Base-by-base conservation (phyloP, 2,888 invertebrate species). In the Lasioglossum calceatum region DNA sequence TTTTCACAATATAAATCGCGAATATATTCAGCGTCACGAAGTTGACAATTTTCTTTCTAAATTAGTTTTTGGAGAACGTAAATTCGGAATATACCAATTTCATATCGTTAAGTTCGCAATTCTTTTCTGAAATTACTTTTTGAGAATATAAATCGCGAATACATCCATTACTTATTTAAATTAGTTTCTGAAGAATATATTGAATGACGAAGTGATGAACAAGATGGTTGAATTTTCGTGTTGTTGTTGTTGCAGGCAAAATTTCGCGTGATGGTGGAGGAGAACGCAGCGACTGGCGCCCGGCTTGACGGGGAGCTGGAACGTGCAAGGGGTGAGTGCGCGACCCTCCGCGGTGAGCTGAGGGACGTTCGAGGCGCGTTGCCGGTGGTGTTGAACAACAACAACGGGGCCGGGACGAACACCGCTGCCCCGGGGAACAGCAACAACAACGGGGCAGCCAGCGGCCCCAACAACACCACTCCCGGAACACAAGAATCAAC, bases 221-320 rank as follows among this genome's bases (percentile, higher is more conserved):
- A 54, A 54, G 8, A 23, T 8, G 19, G 2, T 54, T 54, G 23
- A 54, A 54, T 54, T 54, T 54, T 8, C 19, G 23, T 23, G 23
- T 54, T 39, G 19, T 42, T 7, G 44, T 39, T 73, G 61, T 86
- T 75, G 2, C 96, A 98, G 97, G 97, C 97, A 96, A 97, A 97
- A 96, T 97, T 97, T 95, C 97, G 98, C 96, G 98, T 97, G 96
- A 98, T 98, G 98, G 98, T 98, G 95, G 98, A 98, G 96, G 98
- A 98, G 96, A 98, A 98, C 96, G 96, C 96, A 93, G 95, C 95
- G 87, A 96, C 95, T 87, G 94, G 95, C 85, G 94, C 95, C 91
- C 95, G 96, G 91, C 96, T 97, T 83, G 96, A 96, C 94, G 95
- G 95, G 86, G 97, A 97, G 95, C 96, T 97, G 92, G 97, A 97